Evolutionary conservation across 1,140 invertebrate genomes (phyloP), one percentile per base, ranked within the genome.

Genomic region (Drosophila kikkawai): DNA sequence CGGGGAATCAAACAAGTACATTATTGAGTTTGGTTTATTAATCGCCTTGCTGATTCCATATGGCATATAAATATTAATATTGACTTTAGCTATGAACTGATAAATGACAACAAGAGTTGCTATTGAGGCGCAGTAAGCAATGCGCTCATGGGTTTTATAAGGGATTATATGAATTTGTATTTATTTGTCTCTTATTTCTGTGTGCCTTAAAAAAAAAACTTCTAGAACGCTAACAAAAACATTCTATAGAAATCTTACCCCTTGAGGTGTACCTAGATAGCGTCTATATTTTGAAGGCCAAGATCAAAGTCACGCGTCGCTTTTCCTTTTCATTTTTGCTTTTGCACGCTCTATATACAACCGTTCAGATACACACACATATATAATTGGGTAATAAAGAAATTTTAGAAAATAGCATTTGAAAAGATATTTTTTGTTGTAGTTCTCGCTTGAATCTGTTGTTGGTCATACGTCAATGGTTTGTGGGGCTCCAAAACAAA

Each of bases 281-380:
- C 42, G 48, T 79, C 74, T 71, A 61, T 29, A 59, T 47, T 79
- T 79, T 90, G 86, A 90, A 90, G 85, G 85, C 82, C 82, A 90
- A 80, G 80, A 90, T 88, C 84, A 88, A 84, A 84, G 85, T 88
- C 85, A 81, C 85, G 79, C 67, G 78, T 48, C 65, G 71, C 76
- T 50, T 70, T 70, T 61, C 8, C 29, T 32, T 60, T 56, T 63
- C 47, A 22, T 12, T 48, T 39, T 42, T 64, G 65, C 22, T 17
- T 60, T 42, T 37, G 48, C 32, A 51, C 56, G 58, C 47, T 82
- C 64, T 75, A 74, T 53, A 68, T 78, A 53, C 56, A 56, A 55
- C 7, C 19, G 19, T 64, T 61, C 29, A 11, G 51, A 75, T 53
- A 58, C 13, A 26, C 51, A 32, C 8, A 29, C 13, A 22, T 34